Percentiles rank a stretch among this genome's conserved stretches.
phyloP scores from a whole-genome alignment of 1,140 invertebrate genomes.

The Trachymyrmex septentrionalis region DNA sequence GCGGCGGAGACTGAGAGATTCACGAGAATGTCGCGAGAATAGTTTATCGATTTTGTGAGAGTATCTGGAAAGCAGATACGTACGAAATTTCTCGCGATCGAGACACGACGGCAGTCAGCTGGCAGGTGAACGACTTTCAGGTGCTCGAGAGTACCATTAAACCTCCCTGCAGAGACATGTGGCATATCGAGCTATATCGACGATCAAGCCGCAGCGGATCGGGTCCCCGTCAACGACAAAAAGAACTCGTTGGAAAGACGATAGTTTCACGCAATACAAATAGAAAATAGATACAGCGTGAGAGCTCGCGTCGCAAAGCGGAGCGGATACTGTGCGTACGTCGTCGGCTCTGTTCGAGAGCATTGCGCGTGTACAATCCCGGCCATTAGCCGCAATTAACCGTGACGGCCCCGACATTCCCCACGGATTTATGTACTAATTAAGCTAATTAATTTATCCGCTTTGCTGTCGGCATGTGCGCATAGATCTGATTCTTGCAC shows the following conservation, averaged over 20 bases:
- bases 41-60: conserved; percentile 29
- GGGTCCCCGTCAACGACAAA: background rate
- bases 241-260: background rate
- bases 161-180: conserved; percentile 51
- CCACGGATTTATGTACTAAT: conserved; percentile 79
- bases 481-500: conserved; percentile 30
- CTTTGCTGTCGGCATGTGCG: background rate
- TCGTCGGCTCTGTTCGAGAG: background rate
- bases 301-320: background rate
- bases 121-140: conserved; percentile 71
- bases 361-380: conserved; percentile 59
- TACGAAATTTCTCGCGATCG: conserved; percentile 57
- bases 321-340: background rate
- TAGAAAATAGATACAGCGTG: conserved; percentile 8
- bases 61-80: conserved; percentile 3
- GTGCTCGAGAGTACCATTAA: conserved; percentile 54
- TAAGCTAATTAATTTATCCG: conserved; percentile 81
- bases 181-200: conserved; percentile 16
- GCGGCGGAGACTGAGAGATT: background rate
- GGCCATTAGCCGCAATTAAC: conserved; percentile 76
- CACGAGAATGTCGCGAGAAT: background rate
- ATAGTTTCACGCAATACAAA: background rate
- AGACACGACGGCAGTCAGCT: conserved; percentile 48
- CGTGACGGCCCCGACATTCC: conserved; percentile 73
- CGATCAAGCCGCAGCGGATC: conserved; percentile 4